Conservation (phyloP, 2,888 invertebrate genomes). For the Galeopsomyia nigrocyanea region DNA sequence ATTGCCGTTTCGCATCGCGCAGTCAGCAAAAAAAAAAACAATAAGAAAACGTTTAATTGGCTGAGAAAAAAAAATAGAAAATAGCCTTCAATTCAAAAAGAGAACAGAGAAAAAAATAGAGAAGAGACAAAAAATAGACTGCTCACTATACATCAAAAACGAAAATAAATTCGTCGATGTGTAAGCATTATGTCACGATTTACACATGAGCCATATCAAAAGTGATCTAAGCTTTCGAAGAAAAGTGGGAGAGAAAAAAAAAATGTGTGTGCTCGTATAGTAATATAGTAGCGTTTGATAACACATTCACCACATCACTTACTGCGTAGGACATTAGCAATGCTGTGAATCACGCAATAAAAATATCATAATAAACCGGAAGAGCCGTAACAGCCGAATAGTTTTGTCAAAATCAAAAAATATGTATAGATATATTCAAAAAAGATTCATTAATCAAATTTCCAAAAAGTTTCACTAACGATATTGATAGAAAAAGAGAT, state of each 20-base stretch:
- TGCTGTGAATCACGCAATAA: constrained; percentile 43
- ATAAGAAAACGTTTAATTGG: neutral
- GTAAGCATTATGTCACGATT: constrained; percentile 34
- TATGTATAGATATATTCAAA: constrained; percentile 20
- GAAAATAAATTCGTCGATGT: constrained; percentile 5
- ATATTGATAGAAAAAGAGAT: constrained; percentile 16
- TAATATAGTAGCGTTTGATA: constrained; percentile 22
- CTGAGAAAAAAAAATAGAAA: neutral
- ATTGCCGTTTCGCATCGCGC: neutral
- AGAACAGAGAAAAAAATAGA: neutral
- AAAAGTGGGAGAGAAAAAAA: constrained; percentile 40
- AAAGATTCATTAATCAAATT: constrained; percentile 18
- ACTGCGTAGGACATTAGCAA: constrained; percentile 37
- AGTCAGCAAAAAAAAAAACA: neutral
- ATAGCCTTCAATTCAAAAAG: constrained; percentile 3
- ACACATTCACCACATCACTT: constrained; percentile 34
- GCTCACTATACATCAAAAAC: neutral
- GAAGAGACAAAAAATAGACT: constrained; percentile 21
- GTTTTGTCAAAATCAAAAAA: constrained; percentile 31
- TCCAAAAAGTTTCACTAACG: constrained; percentile 13
- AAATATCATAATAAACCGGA: constrained; percentile 43
- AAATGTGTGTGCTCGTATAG: constrained; percentile 36
- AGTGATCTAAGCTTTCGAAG: constrained; percentile 40
- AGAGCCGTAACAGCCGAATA: constrained; percentile 47
- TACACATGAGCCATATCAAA: constrained; percentile 27